Percentiles rank a stretch among this genome's conserved stretches.
These are phyloP conservation scores for Rutpela maculata DNA, from an alignment of 2,888 invertebrate species.

Conservation along the genomic window DNA sequence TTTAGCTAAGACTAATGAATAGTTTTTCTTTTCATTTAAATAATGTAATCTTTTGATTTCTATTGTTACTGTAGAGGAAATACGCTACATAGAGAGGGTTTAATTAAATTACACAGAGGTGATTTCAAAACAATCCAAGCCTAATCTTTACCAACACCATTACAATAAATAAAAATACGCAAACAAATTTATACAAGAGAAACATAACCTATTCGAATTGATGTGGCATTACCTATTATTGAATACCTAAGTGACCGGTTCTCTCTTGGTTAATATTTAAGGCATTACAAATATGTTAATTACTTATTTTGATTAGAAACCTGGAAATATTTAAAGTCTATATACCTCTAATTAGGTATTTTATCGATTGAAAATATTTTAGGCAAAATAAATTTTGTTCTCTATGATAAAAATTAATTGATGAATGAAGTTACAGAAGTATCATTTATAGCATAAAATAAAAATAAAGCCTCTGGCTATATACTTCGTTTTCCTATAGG, in stretches of 20 bases:
- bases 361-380: too few relatives aligned
- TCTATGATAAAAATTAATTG: too few relatives aligned
- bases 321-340: neutral
- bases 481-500: too few relatives aligned
- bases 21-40: conserved; percentile 20
- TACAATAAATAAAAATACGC: conserved; percentile 27
- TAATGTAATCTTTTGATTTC: conserved; percentile 34
- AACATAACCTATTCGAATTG: conserved; percentile 28
- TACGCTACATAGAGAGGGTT: conserved; percentile 23
- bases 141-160: conserved; percentile 36
- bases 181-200: conserved; percentile 19
- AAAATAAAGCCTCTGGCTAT: too few relatives aligned
- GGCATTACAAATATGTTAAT: neutral
- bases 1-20: conserved; percentile 35
- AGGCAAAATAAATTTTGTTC: too few relatives aligned
- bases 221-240: neutral
- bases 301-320: neutral
- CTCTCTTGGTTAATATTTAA: neutral
- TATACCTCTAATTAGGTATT: too few relatives aligned
- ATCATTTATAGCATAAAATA: too few relatives aligned
- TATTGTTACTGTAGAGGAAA: conserved; percentile 37
- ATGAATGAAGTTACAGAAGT: too few relatives aligned
- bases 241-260: neutral
- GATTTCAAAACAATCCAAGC: conserved; percentile 29
- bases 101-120: conserved; percentile 33